Evolutionary conservation across 2,888 invertebrate species (phyloP), one percentile per base, ranked within the genome.

Genomic region (Sphaerophoria taeniata): DNA sequence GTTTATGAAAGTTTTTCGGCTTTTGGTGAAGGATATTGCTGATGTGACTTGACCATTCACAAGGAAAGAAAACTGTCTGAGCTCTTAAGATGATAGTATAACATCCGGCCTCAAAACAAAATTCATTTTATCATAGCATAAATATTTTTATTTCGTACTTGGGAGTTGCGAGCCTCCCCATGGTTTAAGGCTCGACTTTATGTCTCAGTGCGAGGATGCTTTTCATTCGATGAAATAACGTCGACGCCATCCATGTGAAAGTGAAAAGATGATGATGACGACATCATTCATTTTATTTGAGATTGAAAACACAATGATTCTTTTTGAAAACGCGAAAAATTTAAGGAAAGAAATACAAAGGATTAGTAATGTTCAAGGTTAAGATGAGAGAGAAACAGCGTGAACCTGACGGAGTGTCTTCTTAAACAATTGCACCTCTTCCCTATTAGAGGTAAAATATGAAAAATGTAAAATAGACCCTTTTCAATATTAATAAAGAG

Each of bases 261-360:
- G 60, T 24, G 60, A 60, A 39, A 65, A 65, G n/a, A 49, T 65
- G 65, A 65, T 31, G 51, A 39, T 3, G 36, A 36, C 9, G 65
- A 43, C 36, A 67, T 24, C 14, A 24, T 34, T 11, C 43, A 9
- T 43, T 34, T 39, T n/a, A 4, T 63, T 4, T 45, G 31, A 11
- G 31, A 47, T 6, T 11, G 9, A 43, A 43, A 3, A 39, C 6
- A 39, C 6, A 39, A 31, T 7, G n/a, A 31, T 67, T 39, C 43
- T 39, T 11, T 43, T 39, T 39, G 67, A 33, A 12, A 67, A 39
- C 39, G 31, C 53, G 39, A n/a, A 36, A 53, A 24, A 39, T 53
- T 24, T n/a, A 9, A 31, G 51, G 53, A 67, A 53, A 39, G 39
- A 24, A 67, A 60, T 39, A 36, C 49, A 60, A 7, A 34, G n/a